phyloP scores from a whole-genome alignment of 2,113 vertebrate species.

The Trematocara variabile region DNA sequence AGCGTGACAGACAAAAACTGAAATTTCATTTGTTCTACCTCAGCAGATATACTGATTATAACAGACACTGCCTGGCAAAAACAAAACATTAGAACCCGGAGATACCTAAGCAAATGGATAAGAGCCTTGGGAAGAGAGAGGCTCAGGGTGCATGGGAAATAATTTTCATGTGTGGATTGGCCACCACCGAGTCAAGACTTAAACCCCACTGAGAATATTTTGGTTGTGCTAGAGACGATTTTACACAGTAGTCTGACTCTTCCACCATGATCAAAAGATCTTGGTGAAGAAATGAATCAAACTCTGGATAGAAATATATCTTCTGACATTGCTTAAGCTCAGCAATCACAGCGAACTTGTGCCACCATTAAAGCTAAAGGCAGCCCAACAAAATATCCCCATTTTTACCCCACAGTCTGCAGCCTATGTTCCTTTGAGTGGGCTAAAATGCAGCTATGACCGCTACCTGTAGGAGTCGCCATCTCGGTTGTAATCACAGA shows the following conservation, averaged over 20 bases:
- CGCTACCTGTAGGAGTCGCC: conserved; percentile 95
- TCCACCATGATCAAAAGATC: not conserved
- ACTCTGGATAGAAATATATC: not conserved
- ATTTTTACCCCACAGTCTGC: not conserved
- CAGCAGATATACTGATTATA: not conserved
- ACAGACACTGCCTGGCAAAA: not conserved
- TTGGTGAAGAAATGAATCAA: not conserved
- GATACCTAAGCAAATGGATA: not conserved
- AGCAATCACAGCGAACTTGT: rapidly evolving
- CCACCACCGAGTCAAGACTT: not conserved
- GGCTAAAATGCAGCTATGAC: not conserved
- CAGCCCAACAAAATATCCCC: not conserved
- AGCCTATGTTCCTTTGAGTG: not conserved
- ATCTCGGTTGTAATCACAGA: conserved; percentile 98
- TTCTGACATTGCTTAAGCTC: not conserved
- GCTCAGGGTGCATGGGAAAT: not conserved
- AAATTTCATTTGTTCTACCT: not conserved
- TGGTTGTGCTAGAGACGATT: not conserved
- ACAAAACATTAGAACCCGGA: not conserved
- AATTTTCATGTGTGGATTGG: not conserved
- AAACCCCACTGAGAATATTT: not conserved
- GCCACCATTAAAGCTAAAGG: not conserved
- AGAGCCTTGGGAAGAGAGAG: not conserved
- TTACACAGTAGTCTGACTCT: not conserved
- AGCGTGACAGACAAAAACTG: not conserved